Percentiles rank a stretch among this genome's conserved stretches.
phyloP scores from a whole-genome alignment of 2,888 invertebrate genomes.

The Parnassius mnemosyne region DNA sequence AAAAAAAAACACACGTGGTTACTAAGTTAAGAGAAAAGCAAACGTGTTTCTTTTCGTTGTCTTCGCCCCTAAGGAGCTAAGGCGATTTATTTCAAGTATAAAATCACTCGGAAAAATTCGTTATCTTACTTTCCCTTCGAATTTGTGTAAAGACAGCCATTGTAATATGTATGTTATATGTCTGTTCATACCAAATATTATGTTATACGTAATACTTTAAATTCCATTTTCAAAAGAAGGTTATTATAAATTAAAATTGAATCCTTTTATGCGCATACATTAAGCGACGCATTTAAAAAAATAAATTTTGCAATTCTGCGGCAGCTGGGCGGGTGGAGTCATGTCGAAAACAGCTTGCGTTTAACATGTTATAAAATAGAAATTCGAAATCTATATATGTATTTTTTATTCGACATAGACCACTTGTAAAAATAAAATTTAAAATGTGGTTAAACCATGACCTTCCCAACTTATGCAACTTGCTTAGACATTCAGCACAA shows the following conservation, averaged over 20 bases:
- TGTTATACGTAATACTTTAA: slow-evolving; percentile 19
- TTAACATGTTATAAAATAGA: slow-evolving; percentile 10
- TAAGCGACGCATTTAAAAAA: slow-evolving; percentile 46
- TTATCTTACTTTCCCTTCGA: neutral
- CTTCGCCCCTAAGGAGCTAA: slow-evolving; percentile 14
- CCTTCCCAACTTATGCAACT: too few relatives aligned
- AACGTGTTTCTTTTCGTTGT: slow-evolving; percentile 13
- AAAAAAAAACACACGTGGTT: slow-evolving; percentile 15
- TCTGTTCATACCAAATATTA: neutral
- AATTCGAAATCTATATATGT: slow-evolving; percentile 7
- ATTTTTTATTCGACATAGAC: slow-evolving; percentile 18
- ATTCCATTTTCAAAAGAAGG: slow-evolving; percentile 26
- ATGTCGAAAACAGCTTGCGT: slow-evolving; percentile 27
- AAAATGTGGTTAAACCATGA: neutral
- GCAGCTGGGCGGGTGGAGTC: slow-evolving; percentile 22
- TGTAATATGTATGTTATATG: slow-evolving; percentile 3
- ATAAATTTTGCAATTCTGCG: slow-evolving; percentile 32
- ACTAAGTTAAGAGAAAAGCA: slow-evolving; percentile 8
- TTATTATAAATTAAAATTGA: slow-evolving; percentile 44
- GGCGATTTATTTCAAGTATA: slow-evolving; percentile 20
- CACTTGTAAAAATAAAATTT: slow-evolving; percentile 2
- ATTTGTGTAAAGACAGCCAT: slow-evolving; percentile 10
- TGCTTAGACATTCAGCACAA: too few relatives aligned
- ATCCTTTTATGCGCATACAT: slow-evolving; percentile 76
- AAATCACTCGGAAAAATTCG: slow-evolving; percentile 16